Evolutionary conservation across 2,888 invertebrate species (phyloP).

Genomic region (Neoascia interrupta): DNA sequence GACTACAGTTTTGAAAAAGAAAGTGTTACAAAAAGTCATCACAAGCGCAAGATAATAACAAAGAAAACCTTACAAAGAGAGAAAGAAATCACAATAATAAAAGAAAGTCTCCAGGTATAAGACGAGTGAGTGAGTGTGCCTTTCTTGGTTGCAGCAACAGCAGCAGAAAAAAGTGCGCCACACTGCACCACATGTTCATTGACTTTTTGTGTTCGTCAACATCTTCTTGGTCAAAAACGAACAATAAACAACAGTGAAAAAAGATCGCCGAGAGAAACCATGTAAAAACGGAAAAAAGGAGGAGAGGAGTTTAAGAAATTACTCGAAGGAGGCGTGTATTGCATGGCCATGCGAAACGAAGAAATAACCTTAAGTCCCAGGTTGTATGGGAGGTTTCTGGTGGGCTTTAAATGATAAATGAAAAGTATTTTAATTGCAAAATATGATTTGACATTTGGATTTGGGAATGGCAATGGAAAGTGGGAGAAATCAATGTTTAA

Average conservation of each 20-base stretch:
- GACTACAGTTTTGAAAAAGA: conserved; percentile 63
- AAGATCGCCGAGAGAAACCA: background rate
- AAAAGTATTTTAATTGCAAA: conserved; percentile 64
- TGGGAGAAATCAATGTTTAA: conserved; percentile 40
- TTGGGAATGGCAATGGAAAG: conserved; percentile 40
- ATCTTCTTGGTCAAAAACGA: conserved; percentile 4
- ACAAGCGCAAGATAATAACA: conserved; percentile 20
- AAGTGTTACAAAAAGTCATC: conserved; percentile 68
- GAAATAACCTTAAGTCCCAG: too few species aligned
- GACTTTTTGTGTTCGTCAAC: conserved; percentile 33
- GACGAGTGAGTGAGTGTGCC: background rate
- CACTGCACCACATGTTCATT: conserved; percentile 39
- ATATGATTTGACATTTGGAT: conserved; percentile 67
- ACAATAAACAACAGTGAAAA: background rate
- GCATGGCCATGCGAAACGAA: too few species aligned
- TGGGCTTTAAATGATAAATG: conserved; percentile 57
- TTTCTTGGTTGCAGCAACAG: background rate
- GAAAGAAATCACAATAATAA: conserved; percentile 51
- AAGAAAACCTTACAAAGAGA: conserved; percentile 6
- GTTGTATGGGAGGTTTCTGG: conserved; percentile 48
- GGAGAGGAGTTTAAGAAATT: conserved; percentile 36
- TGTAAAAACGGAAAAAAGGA: conserved; percentile 10
- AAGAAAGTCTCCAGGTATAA: conserved; percentile 48
- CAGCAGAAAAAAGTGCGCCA: conserved; percentile 24
- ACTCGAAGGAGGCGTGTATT: conserved; percentile 32